A percentile compares a stretch with the other conserved stretches of the same genome.
Evolutionary conservation across 2,113 vertebrate genomes (phyloP).

Genomic region (Chaetorhynchus papuensis): DNA sequence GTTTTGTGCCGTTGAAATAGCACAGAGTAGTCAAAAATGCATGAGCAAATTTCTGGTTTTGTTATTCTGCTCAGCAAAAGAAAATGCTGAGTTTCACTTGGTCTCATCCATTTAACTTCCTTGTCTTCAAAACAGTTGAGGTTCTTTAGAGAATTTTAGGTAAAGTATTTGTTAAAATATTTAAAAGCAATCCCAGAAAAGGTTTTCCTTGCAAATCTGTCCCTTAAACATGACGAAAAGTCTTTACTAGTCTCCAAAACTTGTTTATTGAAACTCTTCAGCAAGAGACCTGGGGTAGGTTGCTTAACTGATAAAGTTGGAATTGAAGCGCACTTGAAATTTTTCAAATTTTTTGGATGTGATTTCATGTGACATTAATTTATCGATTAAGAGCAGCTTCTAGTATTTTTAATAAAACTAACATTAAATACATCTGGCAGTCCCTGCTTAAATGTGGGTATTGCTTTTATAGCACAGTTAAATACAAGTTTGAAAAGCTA

Average conservation of each 20-base stretch:
- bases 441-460: neutral
- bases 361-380: conserved; percentile 5
- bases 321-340: neutral
- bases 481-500: neutral
- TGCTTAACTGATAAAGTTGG: neutral
- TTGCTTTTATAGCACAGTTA: neutral
- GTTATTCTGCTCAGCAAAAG: neutral
- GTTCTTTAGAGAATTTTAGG: neutral
- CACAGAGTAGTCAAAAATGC: neutral
- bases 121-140: neutral
- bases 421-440: neutral
- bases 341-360: neutral
- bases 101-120: neutral
- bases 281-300: neutral
- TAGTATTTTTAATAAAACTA: conserved; percentile 16
- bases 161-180: neutral
- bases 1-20: neutral
- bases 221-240: neutral
- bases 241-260: neutral
- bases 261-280: neutral
- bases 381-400: neutral
- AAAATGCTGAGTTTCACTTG: neutral
- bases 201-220: neutral
- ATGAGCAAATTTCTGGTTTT: neutral
- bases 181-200: neutral